A percentile compares a stretch with the other conserved stretches of the same genome.
These are phyloP conservation scores for Apis cerana DNA, from an alignment of 1,140 invertebrate species.

Conservation along the genomic window DNA sequence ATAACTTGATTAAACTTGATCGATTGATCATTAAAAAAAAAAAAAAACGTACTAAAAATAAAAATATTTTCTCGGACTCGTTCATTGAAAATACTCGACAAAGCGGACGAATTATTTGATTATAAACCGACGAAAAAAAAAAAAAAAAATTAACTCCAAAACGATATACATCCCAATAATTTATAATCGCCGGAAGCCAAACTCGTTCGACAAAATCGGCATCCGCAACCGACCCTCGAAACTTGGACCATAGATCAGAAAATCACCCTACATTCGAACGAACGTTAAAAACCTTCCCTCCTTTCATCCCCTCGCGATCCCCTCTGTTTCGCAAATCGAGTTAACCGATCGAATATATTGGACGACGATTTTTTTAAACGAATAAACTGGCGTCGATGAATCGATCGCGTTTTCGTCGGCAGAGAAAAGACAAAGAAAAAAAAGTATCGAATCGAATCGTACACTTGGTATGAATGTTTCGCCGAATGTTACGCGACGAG, in stretches of 20 bases:
- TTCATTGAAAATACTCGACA: not conserved
- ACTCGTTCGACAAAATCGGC: not conserved
- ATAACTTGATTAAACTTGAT: no score
- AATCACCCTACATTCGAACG: not conserved
- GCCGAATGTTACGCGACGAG: conserved; percentile 9
- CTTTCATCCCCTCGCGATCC: not conserved
- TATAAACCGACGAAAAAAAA: not conserved
- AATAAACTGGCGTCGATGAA: conserved; percentile 17
- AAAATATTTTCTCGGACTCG: no score
- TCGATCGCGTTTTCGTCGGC: conserved; percentile 1
- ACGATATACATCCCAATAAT: no score
- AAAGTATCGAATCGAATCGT: not conserved
- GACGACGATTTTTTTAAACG: not conserved
- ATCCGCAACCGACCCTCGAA: not conserved
- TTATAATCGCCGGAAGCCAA: no score
- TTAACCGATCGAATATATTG: not conserved
- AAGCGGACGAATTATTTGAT: no score
- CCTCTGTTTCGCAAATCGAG: not conserved
- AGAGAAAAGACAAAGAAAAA: not conserved
- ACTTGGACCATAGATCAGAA: not conserved
- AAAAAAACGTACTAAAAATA: no score
- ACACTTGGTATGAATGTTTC: not conserved
- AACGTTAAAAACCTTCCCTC: not conserved
- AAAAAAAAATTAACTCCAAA: no score
- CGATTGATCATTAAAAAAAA: no score